Evolutionary conservation across 2,888 invertebrate genomes (phyloP), one percentile per base, ranked within the genome.

Genomic region (Eupithecia inturbata): DNA sequence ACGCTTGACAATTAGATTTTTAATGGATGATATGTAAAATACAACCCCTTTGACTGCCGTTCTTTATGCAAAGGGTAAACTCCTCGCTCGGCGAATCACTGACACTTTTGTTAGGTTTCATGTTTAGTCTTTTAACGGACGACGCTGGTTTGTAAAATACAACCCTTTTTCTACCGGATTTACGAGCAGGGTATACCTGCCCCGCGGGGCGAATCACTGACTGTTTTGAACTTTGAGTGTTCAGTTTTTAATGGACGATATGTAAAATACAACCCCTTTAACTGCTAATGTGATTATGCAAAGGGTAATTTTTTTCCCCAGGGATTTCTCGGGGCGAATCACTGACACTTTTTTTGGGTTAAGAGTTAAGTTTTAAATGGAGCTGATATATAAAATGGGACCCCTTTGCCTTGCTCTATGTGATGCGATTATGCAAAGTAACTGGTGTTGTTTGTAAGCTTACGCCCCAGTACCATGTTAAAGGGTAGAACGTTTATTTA

Each of bases 201-300:
- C n/a, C n/a, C 7, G 12, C 10, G 53, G 22, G 22, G 53, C 22
- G 12, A 26, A 26, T 57, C 14, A 26, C 26, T 26, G 26, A 12
- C 4, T 57, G 12, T 26, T 57, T 57, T 49, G 19, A 53, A 22
- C 22, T 6, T 49, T 49, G 49, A n/a, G 49, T 9, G 10, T 53
- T 22, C 10, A n/a, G 45, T 53, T 53, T 53, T 53, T 9, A 10
- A 57, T 26, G 1, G 12, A 3, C 12, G 53, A 57, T 57, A 53
- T 53, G 53, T 53, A 53, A 22, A 53, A 57, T 22, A 57, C 26
- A 26, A 57, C 57, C 57, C 49, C 49, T 22, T 19, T n/a, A 53
- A 22, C n/a, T 49, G 49, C n/a, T n/a, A 14, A 22, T 22, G 36
- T 64, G 36, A 64, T n/a, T 64, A 64, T 64, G 62, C 62, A 64